phyloP scores from a whole-genome alignment of 2,888 invertebrate genomes.

The Schizotus pectinicornis region DNA sequence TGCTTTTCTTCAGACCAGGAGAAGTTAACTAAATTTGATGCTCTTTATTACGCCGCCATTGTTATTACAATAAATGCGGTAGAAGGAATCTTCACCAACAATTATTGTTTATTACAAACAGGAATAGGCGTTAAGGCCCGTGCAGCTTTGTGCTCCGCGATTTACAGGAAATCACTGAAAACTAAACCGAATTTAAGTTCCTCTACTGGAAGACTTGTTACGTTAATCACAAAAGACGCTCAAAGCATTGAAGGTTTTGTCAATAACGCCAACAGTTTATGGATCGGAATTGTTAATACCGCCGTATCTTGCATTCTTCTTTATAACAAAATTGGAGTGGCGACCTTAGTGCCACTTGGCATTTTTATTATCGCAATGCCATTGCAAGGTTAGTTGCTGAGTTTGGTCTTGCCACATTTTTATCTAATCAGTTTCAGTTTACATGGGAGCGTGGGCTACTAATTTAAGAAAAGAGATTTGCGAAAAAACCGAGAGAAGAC shows the following conservation, averaged over 20 bases:
- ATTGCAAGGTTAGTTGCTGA: constrained; percentile 49
- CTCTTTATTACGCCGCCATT: constrained; percentile 76
- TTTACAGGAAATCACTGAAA: constrained; percentile 72
- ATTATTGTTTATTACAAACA: constrained; percentile 83
- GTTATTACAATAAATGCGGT: constrained; percentile 74
- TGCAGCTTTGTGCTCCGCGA: constrained; percentile 78
- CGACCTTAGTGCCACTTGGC: constrained; percentile 61
- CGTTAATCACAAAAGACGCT: constrained; percentile 92
- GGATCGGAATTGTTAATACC: constrained; percentile 87
- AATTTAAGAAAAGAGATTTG: constrained; percentile 36
- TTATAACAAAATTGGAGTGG: constrained; percentile 62
- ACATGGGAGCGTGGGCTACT: constrained; percentile 39
- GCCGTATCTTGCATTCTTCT: constrained; percentile 80
- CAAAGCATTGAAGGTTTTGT: constrained; percentile 84
- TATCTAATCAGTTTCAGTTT: constrained; percentile 46
- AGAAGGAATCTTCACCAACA: constrained; percentile 70
- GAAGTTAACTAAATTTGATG: constrained; percentile 47
- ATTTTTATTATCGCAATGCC: constrained; percentile 57
- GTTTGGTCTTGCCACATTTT: too few species aligned
- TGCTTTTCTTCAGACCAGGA: constrained; percentile 58
- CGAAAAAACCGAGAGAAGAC: constrained; percentile 49
- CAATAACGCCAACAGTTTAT: constrained; percentile 85
- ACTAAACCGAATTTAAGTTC: constrained; percentile 65
- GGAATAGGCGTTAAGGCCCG: constrained; percentile 59
- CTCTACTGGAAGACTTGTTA: constrained; percentile 78